Evolutionary conservation across 64 coral and sea anemone species (phyloP).

Genomic region (Montipora cactus): DNA sequence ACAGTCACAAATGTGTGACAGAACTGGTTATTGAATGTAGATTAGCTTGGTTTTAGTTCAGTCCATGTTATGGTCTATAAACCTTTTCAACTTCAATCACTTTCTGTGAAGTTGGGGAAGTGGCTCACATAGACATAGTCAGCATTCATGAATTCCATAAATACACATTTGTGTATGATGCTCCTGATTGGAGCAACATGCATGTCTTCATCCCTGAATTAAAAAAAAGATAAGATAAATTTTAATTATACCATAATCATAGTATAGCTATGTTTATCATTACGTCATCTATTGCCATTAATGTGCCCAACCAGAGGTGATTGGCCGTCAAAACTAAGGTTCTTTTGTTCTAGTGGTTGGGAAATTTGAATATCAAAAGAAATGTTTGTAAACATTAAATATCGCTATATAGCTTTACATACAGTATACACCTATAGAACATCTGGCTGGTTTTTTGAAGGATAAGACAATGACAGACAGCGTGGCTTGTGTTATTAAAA

Average conservation of each 20-base stretch:
- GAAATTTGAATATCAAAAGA: neutral
- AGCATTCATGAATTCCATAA: slow-evolving; percentile 22
- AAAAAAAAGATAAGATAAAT: neutral
- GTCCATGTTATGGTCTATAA: neutral
- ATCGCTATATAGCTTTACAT: neutral
- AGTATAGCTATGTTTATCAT: neutral
- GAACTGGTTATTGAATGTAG: neutral
- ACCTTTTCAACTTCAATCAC: slow-evolving; percentile 16
- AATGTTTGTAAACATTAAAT: neutral
- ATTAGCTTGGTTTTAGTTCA: neutral
- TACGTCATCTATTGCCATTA: neutral
- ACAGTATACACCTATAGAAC: neutral
- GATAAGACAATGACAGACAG: neutral
- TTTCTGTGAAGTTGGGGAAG: slow-evolving; percentile 31
- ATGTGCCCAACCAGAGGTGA: neutral
- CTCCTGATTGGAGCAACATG: slow-evolving; percentile 13
- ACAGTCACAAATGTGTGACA: neutral
- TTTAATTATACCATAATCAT: neutral
- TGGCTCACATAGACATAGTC: slow-evolving; percentile 36
- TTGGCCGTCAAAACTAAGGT: neutral
- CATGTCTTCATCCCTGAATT: neutral
- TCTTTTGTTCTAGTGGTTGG: neutral
- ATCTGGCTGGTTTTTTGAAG: neutral
- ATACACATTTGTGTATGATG: slow-evolving; percentile 36
- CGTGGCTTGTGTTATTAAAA: neutral